Evolutionary conservation across 2,797 vertebrate genomes (phyloP).

Genomic region (Pangasius djambal): DNA sequence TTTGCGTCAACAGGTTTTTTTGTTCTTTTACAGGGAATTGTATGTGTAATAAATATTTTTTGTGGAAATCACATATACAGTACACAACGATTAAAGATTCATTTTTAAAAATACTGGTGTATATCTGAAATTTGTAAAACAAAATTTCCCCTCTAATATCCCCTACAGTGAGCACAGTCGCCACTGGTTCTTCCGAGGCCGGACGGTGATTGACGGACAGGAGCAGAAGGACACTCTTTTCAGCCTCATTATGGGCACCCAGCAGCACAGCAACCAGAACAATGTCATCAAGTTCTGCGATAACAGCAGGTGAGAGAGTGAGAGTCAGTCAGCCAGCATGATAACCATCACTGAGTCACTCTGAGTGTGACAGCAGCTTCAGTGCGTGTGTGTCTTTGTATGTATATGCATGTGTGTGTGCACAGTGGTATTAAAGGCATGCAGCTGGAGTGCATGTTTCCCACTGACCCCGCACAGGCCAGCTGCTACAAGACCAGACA

Average conservation of each 20-base stretch:
- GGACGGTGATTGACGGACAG: slow-evolving; percentile 79
- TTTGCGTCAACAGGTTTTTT: neutral
- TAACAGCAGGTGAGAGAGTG: slow-evolving; percentile 87
- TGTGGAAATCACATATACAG: neutral
- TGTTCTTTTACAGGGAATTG: neutral
- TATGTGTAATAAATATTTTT: neutral
- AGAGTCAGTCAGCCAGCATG: neutral
- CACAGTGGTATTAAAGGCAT: slow-evolving; percentile 83
- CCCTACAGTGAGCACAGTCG: slow-evolving; percentile 88
- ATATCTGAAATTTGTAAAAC: neutral
- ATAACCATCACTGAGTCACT: neutral
- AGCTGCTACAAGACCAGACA: slow-evolving; percentile 74
- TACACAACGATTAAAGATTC: neutral
- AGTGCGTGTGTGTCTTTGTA: neutral
- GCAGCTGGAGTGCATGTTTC: slow-evolving; percentile 77
- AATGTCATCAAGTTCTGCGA: slow-evolving; percentile 94
- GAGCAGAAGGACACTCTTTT: slow-evolving; percentile 83
- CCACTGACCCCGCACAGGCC: slow-evolving; percentile 76
- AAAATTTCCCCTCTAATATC: neutral
- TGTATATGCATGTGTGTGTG: slow-evolving; percentile 23
- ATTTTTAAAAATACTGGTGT: neutral
- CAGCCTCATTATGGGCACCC: slow-evolving; percentile 88
- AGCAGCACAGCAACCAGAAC: slow-evolving; percentile 86
- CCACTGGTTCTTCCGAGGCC: slow-evolving; percentile 95
- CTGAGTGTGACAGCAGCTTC: neutral